Conservation (phyloP, 2,113 vertebrate species). For the Phocoena phocoena region DNA sequence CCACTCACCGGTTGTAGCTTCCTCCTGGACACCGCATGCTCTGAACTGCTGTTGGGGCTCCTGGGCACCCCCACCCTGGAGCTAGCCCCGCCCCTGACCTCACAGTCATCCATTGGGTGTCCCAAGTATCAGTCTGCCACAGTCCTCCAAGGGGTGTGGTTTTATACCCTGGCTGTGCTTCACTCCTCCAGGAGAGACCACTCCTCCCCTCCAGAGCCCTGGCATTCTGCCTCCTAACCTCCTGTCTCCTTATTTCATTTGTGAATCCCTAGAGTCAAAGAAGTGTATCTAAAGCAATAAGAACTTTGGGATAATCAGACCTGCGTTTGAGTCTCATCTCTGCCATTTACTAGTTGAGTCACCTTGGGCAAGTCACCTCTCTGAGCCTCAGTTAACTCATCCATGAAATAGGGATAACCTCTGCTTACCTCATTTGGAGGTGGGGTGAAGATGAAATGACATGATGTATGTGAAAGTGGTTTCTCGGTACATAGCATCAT, state of each 20-base stretch:
- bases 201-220: not conserved
- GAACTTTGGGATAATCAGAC: slow-evolving; percentile 29
- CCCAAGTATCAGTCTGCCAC: slow-evolving; percentile 38
- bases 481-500: not conserved
- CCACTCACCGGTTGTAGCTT: slow-evolving; percentile 65
- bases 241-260: not conserved
- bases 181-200: not conserved
- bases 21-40: slow-evolving; percentile 68
- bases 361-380: slow-evolving; percentile 19
- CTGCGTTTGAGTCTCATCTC: not conserved
- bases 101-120: slow-evolving; percentile 64
- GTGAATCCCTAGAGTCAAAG: slow-evolving; percentile 24
- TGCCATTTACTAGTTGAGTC: slow-evolving; percentile 39
- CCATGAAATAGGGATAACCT: not conserved
- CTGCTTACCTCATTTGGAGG: slow-evolving; percentile 6
- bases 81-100: slow-evolving; percentile 64
- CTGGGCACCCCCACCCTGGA: not conserved
- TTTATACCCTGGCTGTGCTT: slow-evolving; percentile 10
- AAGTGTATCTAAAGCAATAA: not conserved
- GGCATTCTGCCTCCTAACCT: not conserved
- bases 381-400: slow-evolving; percentile 25
- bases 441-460: not conserved
- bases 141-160: slow-evolving; percentile 53
- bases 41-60: slow-evolving; percentile 56
- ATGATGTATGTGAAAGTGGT: not conserved